A percentile compares a stretch with the other conserved stretches of the same genome.
These are phyloP conservation scores for Pseudanteris insignis DNA, from an alignment of 2,888 invertebrate genomes.

Conservation along the genomic window DNA sequence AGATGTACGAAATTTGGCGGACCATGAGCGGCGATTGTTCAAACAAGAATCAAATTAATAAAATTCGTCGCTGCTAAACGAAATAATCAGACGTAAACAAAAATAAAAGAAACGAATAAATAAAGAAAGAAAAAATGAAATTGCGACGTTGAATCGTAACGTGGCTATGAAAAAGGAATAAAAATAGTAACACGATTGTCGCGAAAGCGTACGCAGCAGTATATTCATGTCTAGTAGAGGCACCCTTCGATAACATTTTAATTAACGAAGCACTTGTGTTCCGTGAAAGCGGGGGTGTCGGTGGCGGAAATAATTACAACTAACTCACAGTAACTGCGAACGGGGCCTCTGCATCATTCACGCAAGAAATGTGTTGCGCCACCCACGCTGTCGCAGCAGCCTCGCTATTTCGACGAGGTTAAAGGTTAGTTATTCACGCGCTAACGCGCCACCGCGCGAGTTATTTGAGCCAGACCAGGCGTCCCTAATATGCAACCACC, in stretches of 20 bases:
- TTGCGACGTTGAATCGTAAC: constrained; percentile 3
- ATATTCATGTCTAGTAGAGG: constrained; percentile 28
- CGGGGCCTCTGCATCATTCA: constrained; percentile 50
- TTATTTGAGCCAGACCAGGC: constrained; percentile 61
- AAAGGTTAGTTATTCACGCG: constrained; percentile 64
- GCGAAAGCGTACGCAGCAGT: constrained; percentile 10
- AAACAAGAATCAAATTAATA: no score
- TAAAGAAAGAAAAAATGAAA: no score
- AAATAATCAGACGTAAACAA: no score
- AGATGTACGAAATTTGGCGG: no score
- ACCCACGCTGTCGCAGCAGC: constrained; percentile 56
- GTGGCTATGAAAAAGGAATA: constrained; percentile 7
- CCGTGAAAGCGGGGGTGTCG: constrained; percentile 38
- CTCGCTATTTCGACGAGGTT: constrained; percentile 50
- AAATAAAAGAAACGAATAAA: no score
- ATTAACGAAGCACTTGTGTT: constrained; percentile 42
- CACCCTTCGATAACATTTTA: constrained; percentile 41
- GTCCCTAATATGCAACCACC: constrained; percentile 53
- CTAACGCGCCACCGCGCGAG: constrained; percentile 61
- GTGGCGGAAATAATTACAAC: constrained; percentile 55
- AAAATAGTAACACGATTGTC: constrained; percentile 20
- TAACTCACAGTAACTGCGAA: constrained; percentile 54
- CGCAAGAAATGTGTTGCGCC: constrained; percentile 60
- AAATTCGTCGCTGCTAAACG: no score
- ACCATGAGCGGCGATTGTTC: no score